These are phyloP conservation scores for Limnephilus lunatus DNA, from an alignment of 2,888 invertebrate species.

Conservation along the genomic window DNA sequence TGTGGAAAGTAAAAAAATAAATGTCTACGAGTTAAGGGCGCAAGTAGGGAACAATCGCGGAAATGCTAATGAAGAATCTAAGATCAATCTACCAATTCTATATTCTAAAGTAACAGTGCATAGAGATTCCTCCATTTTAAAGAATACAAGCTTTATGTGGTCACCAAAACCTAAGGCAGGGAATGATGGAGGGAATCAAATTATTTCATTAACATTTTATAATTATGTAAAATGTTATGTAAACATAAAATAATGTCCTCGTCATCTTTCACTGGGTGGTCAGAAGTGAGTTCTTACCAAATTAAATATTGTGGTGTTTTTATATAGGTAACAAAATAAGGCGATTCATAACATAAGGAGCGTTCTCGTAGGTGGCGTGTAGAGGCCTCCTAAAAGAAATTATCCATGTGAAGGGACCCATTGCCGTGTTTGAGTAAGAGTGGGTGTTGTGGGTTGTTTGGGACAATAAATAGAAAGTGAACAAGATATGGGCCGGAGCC, in stretches of 20 bases:
- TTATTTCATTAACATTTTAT: background rate
- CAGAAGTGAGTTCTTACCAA: background rate
- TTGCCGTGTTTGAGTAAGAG: conserved; percentile 14
- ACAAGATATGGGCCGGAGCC: conserved; percentile 70
- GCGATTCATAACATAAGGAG: background rate
- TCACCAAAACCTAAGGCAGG: background rate
- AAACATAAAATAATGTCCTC: background rate
- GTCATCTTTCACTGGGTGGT: background rate
- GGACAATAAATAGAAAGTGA: conserved; percentile 45
- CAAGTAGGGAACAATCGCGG: background rate
- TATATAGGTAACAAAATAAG: background rate
- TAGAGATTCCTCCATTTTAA: background rate
- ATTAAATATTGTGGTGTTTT: background rate
- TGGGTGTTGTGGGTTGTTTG: conserved; percentile 30
- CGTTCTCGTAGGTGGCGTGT: background rate
- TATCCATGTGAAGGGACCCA: conserved; percentile 8
- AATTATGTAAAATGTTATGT: background rate
- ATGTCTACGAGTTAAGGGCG: background rate
- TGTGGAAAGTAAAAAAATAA: background rate
- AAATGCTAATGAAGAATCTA: background rate
- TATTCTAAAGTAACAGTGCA: background rate
- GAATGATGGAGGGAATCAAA: background rate
- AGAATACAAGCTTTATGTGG: conserved; percentile 12
- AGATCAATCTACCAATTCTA: background rate
- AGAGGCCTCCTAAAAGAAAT: conserved; percentile 30